Evolutionary conservation across 2,113 vertebrate species (phyloP).

Genomic region (Taxidea taxus): DNA sequence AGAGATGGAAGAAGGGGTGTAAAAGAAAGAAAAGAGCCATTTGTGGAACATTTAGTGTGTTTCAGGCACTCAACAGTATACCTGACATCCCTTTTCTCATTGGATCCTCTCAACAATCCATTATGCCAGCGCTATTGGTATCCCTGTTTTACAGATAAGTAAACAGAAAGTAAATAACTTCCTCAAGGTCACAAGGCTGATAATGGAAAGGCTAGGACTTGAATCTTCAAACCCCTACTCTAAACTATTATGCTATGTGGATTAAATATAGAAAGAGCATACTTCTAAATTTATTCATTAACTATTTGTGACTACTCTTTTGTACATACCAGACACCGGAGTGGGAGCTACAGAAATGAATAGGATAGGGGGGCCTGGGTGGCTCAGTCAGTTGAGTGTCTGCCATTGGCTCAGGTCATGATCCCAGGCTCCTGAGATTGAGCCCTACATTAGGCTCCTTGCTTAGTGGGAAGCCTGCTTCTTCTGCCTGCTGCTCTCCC

Average conservation of each 20-base stretch:
- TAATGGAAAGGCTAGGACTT: neutral
- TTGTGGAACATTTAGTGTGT: neutral
- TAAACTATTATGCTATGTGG: neutral
- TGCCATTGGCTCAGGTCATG: neutral
- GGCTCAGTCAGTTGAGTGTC: neutral
- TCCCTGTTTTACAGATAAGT: neutral
- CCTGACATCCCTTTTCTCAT: neutral
- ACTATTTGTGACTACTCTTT: neutral
- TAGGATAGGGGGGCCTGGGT: neutral
- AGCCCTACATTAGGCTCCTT: neutral
- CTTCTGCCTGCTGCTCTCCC: neutral
- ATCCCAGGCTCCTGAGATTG: neutral
- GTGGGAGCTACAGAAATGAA: neutral
- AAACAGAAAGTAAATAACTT: neutral
- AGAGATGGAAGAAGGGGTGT: neutral
- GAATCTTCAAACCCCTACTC: neutral
- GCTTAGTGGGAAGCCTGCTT: neutral
- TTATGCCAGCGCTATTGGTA: neutral
- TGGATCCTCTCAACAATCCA: neutral
- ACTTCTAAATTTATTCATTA: neutral
- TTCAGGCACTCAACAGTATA: neutral
- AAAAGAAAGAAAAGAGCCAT: neutral
- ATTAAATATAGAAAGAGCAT: neutral
- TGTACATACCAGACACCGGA: neutral
- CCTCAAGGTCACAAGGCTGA: neutral